Evolutionary conservation across 1,140 invertebrate genomes (phyloP), one percentile per base, ranked within the genome.

Genomic region (Caerostris extrusa): DNA sequence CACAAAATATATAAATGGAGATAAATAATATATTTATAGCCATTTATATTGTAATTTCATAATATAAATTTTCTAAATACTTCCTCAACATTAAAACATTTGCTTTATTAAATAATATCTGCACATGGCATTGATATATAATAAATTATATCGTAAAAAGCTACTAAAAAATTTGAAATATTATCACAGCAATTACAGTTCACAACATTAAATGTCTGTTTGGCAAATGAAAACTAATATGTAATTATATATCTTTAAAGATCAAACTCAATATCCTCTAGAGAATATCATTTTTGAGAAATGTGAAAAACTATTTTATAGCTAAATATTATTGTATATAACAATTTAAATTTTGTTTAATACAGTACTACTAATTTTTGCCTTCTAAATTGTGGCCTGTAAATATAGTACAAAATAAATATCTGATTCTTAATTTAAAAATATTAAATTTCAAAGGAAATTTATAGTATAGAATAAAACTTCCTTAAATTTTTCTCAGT

Each of bases 361-460:
- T n/a, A 58, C 7, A 57, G 58, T 7, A n/a, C 55, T 57, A 58
- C 55, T 57, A 58, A 17, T 12, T 58, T 7, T 58, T 85, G 10
- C 10, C 34, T 12, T 12, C 71, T 77, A 77, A 77, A 0, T 7
- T 34, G 4, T 12, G 34, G 19, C 71, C 0, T 64, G 61, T 64
- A 64, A 64, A 64, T 77, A 34, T 77, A 77, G 19, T 77, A 53
- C 71, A 77, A 77, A 77, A 77, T 77, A 77, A 77, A 50, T 71
- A 77, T 53, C 34, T 34, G 71, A 77, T 77, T 12, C 71, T 53
- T 12, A 53, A 77, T 12, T 53, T 34, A 77, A 77, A 64, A 77
- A 14, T 77, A 50, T 77, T 77, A 77, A 12, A 50, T 53, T 77
- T 77, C 10, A 14, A 77, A 50, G 10, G 17, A 5, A 71, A 77